Base-by-base conservation (phyloP, 2,113 vertebrate species). In the Odobenus rosmarus region DNA sequence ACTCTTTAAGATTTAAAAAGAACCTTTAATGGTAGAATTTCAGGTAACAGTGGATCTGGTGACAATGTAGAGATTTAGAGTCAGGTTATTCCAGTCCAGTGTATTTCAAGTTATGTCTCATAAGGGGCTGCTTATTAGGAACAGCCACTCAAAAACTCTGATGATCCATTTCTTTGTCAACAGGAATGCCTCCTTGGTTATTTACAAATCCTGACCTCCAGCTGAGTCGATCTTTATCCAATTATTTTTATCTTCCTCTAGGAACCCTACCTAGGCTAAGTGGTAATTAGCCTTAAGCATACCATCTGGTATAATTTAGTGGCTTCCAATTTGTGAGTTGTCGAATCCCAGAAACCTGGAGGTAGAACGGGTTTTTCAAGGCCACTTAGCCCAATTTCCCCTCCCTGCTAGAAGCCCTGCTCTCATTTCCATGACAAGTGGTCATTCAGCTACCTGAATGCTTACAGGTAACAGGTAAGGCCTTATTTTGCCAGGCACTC, bases 201-300 rank as follows among this genome's bases (percentile, higher is more conserved):
- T 87, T 90, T 95, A 53, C 49, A 93, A 93, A 93, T 90, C 64
- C 59, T 31, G 86, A 49, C 81, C n/a, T 69, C 39, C 67, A 90
- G n/a, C 42, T 69, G 67, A 77, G 49, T 87, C 62, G 80, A 39
- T 90, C 59, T 95, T 90, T 72, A 86, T 77, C 89, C 80, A 90
- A 90, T 95, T 83, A 77, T 87, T 93, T 86, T 93, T 77, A 96
- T 90, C 59, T 95, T 89, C 46, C 39, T 88, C 77, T 77, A 92
- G 67, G 15, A 94, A 51, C 19, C 26, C 61, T 84, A 92, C 83
- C 53, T 69, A 88, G 61, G n/a, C 69, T 84, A 79, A 72, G 24
- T 49, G 62, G 77, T 84, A 88, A 94, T 88, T 76, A 55, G 33
- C 51, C 23, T 72, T 96, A 51, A 71, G 76, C 39, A 79, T 61